phyloP scores from a whole-genome alignment of 2,888 invertebrate genomes.

The Willowsia nigromaculata region DNA sequence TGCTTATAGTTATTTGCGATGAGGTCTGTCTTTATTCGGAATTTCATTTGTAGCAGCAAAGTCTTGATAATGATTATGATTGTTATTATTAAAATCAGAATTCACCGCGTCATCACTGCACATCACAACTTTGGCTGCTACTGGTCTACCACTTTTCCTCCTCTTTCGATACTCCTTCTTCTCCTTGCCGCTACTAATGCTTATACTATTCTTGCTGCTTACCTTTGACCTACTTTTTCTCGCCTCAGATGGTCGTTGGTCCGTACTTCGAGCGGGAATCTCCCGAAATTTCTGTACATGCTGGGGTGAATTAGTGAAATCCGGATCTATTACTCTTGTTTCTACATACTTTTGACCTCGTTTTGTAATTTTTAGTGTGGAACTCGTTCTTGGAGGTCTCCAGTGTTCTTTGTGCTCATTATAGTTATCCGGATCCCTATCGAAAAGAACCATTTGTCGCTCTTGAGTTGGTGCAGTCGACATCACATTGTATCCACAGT shows the following conservation, averaged over 20 bases:
- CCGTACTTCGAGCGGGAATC: not conserved
- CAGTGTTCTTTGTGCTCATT: not conserved
- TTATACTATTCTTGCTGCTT: not conserved
- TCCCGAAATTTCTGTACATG: not conserved
- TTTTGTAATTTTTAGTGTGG: slow-evolving; percentile 26
- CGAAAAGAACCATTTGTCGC: not conserved
- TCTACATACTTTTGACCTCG: slow-evolving; percentile 39
- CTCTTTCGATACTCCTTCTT: not conserved
- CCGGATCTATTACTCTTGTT: not conserved
- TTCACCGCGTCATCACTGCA: no score
- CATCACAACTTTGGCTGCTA: not conserved
- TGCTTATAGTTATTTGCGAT: no score
- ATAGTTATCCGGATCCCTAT: not conserved
- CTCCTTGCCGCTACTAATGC: not conserved
- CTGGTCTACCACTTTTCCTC: not conserved
- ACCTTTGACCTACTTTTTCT: not conserved
- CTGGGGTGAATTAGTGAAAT: not conserved
- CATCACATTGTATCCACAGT: slow-evolving; percentile 34
- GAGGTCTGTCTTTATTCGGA: no score
- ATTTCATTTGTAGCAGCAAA: no score
- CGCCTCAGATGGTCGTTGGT: not conserved
- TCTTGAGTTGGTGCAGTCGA: not conserved
- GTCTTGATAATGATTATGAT: not conserved
- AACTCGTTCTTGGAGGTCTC: not conserved
- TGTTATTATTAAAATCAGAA: no score